These are phyloP conservation scores for Ceuthmochares aereus DNA, from an alignment of 2,113 vertebrate genomes.

Conservation along the genomic window DNA sequence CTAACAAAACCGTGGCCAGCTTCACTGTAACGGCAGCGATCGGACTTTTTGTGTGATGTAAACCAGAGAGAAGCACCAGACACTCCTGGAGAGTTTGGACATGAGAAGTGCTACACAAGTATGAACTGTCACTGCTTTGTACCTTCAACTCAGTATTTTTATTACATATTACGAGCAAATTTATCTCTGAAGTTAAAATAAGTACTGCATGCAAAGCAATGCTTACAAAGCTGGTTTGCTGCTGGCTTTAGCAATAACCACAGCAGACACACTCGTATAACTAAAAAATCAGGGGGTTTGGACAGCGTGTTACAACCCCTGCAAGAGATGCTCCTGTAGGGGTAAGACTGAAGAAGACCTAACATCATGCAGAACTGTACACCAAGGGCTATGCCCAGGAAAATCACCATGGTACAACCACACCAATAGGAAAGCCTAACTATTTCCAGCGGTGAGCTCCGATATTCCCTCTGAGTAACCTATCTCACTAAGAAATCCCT, in stretches of 20 bases:
- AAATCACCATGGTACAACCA: neutral
- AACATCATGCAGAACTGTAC: neutral
- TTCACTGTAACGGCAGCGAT: neutral
- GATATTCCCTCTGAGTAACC: neutral
- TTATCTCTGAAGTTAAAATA: neutral
- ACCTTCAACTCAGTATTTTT: neutral
- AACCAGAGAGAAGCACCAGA: neutral
- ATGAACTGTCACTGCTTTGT: neutral
- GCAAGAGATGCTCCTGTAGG: neutral
- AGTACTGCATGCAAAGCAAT: neutral
- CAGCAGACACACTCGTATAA: accelerated
- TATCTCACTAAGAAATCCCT: neutral
- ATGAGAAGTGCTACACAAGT: neutral
- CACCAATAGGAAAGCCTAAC: neutral
- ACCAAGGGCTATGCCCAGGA: neutral
- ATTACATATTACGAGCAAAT: neutral
- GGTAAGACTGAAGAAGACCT: neutral
- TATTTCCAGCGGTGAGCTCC: neutral
- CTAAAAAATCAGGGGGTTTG: neutral
- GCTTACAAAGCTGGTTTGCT: neutral
- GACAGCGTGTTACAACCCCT: neutral
- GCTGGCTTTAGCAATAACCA: neutral
- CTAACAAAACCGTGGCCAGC: neutral
- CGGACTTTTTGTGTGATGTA: neutral
- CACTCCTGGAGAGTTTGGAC: neutral